Evolutionary conservation across 2,113 vertebrate species (phyloP).

Genomic region (Eulacestoma nigropectus): DNA sequence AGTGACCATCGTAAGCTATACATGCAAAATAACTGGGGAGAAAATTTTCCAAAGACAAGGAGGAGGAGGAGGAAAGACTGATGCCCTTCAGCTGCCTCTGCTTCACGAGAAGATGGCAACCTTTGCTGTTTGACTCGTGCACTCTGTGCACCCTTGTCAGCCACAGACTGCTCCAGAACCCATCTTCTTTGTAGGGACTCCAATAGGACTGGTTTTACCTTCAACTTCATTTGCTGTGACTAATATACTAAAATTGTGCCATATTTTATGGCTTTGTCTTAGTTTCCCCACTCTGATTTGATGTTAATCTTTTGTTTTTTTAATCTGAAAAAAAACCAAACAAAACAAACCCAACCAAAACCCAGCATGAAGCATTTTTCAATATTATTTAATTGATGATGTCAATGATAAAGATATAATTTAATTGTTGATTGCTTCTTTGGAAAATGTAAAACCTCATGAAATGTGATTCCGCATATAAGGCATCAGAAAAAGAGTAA

Average conservation of each 20-base stretch:
- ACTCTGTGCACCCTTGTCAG: fast-evolving
- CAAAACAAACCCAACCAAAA: neutral
- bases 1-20: neutral
- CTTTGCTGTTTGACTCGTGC: fast-evolving
- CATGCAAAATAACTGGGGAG: neutral
- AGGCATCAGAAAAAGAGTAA: neutral
- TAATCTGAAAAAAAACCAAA: neutral
- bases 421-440: neutral
- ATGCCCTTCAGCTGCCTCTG: neutral
- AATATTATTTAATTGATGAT: neutral
- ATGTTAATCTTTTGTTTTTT: neutral
- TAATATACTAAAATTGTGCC: neutral
- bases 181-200: neutral
- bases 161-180: neutral
- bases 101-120: neutral
- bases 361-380: neutral
- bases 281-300: neutral
- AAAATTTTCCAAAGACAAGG: neutral
- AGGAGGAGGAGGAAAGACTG: neutral
- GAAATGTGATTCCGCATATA: neutral
- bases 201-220: neutral
- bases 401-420: neutral
- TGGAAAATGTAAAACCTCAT: neutral
- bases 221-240: neutral
- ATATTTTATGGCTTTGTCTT: neutral